Conservation (phyloP, 2,888 invertebrate species). For the Malthinus flaveolus region DNA sequence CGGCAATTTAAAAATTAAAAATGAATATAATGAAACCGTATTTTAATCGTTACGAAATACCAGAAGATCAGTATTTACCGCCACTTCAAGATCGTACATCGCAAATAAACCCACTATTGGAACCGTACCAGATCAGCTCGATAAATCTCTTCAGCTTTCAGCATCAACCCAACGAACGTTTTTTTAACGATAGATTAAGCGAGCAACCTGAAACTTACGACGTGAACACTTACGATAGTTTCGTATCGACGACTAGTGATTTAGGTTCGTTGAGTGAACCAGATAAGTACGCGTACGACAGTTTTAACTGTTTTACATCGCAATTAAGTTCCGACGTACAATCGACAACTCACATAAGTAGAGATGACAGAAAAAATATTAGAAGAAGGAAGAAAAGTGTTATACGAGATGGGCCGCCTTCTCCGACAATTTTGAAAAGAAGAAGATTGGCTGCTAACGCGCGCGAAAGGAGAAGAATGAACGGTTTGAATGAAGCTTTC, state of each 20-base stretch:
- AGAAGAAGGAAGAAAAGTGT: constrained; percentile 39
- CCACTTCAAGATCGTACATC: constrained; percentile 15
- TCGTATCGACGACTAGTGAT: constrained; percentile 43
- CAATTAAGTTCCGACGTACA: constrained; percentile 32
- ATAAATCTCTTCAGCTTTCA: constrained; percentile 22
- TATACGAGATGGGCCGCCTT: constrained; percentile 44
- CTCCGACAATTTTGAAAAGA: constrained; percentile 60
- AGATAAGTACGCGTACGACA: constrained; percentile 42
- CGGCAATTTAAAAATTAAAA: not conserved
- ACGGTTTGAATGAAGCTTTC: constrained; percentile 73
- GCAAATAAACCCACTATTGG: constrained; percentile 19
- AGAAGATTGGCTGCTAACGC: constrained; percentile 72
- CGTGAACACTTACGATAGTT: constrained; percentile 47
- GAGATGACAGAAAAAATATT: constrained; percentile 26
- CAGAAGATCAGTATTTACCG: constrained; percentile 25
- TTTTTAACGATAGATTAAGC: constrained; percentile 17
- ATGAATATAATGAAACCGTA: constrained; percentile 43
- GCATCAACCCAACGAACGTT: constrained; percentile 12
- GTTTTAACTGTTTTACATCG: constrained; percentile 44
- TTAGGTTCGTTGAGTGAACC: constrained; percentile 43
- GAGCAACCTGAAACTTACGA: constrained; percentile 42
- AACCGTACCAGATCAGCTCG: constrained; percentile 20
- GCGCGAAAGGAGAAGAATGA: constrained; percentile 71
- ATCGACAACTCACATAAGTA: constrained; percentile 22
- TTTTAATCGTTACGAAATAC: constrained; percentile 38